phyloP scores from a whole-genome alignment of 1,140 invertebrate genomes.

The Drosophila saltans region DNA sequence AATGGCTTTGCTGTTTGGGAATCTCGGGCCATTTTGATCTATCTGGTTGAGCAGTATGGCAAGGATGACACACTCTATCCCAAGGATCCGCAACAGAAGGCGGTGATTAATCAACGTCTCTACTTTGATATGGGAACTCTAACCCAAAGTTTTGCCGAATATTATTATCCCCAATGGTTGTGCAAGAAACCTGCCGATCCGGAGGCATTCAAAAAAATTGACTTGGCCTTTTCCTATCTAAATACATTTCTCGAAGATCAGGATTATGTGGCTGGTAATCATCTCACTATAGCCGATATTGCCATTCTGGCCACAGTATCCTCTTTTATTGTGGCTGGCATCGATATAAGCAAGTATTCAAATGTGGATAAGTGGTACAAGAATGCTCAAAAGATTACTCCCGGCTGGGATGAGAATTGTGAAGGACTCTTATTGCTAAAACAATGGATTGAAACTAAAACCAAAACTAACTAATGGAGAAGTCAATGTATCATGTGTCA shows the following conservation, averaged over 20 bases:
- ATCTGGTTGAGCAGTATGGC: constrained; percentile 65
- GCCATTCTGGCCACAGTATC: constrained; percentile 86
- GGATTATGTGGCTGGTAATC: constrained; percentile 87
- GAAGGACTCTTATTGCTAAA: constrained; percentile 31
- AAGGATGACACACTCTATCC: constrained; percentile 85
- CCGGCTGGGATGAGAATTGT: constrained; percentile 88
- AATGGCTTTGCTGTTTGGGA: constrained; percentile 62
- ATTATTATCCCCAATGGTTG: constrained; percentile 47
- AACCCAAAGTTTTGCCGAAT: constrained; percentile 77
- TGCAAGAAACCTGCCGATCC: constrained; percentile 14
- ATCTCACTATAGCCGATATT: constrained; percentile 90
- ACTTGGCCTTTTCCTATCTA: constrained; percentile 37
- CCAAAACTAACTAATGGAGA: not conserved
- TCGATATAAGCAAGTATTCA: constrained; percentile 86
- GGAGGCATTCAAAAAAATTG: constrained; percentile 38
- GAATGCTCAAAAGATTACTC: constrained; percentile 86
- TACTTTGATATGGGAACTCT: constrained; percentile 85
- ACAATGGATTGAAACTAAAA: constrained; percentile 1
- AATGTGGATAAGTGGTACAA: constrained; percentile 89
- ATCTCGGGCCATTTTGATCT: constrained; percentile 65
- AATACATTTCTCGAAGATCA: constrained; percentile 86
- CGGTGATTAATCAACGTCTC: constrained; percentile 85
- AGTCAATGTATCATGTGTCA: not conserved
- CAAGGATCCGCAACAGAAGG: constrained; percentile 84
- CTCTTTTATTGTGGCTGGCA: constrained; percentile 86